Base-by-base conservation (phyloP, 2,113 vertebrate genomes). In the Cygnus atratus region DNA sequence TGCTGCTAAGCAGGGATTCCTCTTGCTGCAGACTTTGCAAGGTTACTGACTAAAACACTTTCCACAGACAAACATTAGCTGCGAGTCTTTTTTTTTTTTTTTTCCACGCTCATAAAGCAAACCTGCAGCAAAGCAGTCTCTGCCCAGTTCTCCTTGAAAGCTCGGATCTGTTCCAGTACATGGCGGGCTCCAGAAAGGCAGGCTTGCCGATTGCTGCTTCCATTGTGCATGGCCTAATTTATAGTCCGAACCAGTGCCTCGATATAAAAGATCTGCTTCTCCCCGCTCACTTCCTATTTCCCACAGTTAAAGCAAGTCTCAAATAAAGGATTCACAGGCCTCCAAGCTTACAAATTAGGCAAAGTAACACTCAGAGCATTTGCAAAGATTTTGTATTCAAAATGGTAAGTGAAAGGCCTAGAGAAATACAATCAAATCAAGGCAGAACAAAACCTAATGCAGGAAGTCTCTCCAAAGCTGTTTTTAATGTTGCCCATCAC, bases 241-340 rank as follows among this genome's bases (percentile, higher is more conserved):
- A 97, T 16, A 98, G 97, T 98, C 98, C 4, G 86, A 96, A 97
- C 97, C 93, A 97, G 96, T 11, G 3, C 55, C 82, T 93, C 10
- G 6, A 91, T 90, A 95, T 92, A 96, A 97, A 98, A 95, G 96
- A 96, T 97, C 96, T 95, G 94, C 93, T 96, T 97, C 90, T 97
- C 96, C 94, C 91, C 57, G 85, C 92, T 98, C 96, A 95, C 96
- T 97, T 98, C 97, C 97, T 97, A 98, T 98, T 98, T 98, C 98
- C 97, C 98, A 98, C 97, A 98, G 96, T 97, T 96, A 96, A 96
- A 97, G 92, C 95, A 96, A 95, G 84, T 97, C 97, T 96, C 75
- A 93, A 95, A 97, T 96, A 97, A 98, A 97, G 88, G 95, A 94
- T 80, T 96, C 89, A 94, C 10, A 8, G 94, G 91, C 90, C 95